phyloP scores from a whole-genome alignment of 2,888 invertebrate species.

The Entomobrya proxima region DNA sequence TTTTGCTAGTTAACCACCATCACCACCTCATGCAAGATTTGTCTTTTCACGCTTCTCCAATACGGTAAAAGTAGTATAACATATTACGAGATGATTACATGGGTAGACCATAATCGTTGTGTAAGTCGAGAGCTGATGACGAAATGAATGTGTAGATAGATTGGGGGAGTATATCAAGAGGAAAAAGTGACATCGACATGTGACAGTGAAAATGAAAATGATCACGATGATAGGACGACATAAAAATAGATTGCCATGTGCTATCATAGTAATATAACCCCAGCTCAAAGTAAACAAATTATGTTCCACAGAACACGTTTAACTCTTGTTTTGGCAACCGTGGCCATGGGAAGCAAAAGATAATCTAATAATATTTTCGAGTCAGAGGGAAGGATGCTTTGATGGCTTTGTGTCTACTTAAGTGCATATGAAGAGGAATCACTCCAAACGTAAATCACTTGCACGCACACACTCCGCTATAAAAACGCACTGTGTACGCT shows the following conservation, averaged over 20 bases:
- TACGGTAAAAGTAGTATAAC: background rate
- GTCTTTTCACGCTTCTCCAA: background rate
- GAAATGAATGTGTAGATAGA: background rate
- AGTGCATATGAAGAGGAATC: background rate
- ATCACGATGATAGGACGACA: conserved; percentile 28
- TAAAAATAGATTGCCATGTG: conserved; percentile 54
- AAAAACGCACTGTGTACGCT: background rate
- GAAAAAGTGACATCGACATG: conserved; percentile 9
- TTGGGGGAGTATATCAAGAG: conserved; percentile 15
- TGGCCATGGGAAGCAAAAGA: background rate
- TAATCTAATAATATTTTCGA: too few species aligned
- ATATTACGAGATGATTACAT: background rate
- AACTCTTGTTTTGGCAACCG: background rate
- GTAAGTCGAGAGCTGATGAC: background rate
- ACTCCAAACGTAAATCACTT: background rate
- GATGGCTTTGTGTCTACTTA: conserved; percentile 4
- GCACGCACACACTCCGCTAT: background rate
- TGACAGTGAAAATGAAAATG: conserved; percentile 31
- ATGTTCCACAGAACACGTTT: background rate
- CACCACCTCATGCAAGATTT: background rate
- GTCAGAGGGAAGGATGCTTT: background rate
- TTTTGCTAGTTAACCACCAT: background rate
- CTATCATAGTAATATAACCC: background rate
- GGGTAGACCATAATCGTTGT: background rate
- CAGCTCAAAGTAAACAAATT: background rate